These are phyloP conservation scores for Gymnoscopelus microlampas DNA, from an alignment of 2,797 vertebrate species.

Conservation along the genomic window DNA sequence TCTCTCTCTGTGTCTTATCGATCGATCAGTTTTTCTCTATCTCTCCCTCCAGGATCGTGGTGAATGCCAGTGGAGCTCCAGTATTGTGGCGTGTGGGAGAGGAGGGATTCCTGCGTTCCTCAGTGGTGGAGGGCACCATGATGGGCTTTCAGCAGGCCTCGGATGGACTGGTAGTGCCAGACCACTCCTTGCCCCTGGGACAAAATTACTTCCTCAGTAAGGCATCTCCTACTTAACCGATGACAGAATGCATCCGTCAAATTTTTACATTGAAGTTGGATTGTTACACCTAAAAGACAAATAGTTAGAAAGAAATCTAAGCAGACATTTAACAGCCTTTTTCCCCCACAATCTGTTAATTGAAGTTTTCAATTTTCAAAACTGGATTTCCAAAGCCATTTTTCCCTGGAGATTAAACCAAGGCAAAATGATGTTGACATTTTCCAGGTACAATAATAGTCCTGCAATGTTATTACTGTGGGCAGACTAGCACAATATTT, in stretches of 20 bases:
- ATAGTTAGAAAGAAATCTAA: no score
- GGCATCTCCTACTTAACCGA: conserved; percentile 35
- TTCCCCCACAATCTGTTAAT: no score
- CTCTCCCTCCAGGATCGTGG: conserved; percentile 70
- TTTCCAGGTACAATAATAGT: conserved; percentile 13
- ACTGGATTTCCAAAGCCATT: no score
- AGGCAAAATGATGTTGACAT: no score
- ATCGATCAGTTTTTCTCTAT: not conserved
- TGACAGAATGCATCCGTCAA: no score
- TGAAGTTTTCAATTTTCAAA: no score
- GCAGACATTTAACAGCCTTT: no score
- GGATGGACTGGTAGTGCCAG: conserved; percentile 90
- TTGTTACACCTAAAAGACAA: no score
- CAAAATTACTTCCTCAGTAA: conserved; percentile 97
- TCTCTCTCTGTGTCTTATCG: conserved; percentile 4
- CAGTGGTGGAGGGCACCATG: conserved; percentile 88
- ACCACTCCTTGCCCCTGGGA: conserved; percentile 88
- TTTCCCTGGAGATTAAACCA: no score
- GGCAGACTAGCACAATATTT: conserved; percentile 46
- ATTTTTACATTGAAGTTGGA: no score
- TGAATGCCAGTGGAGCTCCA: conserved; percentile 86
- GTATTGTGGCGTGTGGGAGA: conserved; percentile 92
- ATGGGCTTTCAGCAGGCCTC: conserved; percentile 88
- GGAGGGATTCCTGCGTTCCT: conserved; percentile 90
- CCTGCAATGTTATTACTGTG: conserved; percentile 23